A percentile compares a stretch with the other conserved stretches of the same genome.
Conservation (phyloP, 2,797 vertebrate genomes). For the Danio jaintianensis region DNA sequence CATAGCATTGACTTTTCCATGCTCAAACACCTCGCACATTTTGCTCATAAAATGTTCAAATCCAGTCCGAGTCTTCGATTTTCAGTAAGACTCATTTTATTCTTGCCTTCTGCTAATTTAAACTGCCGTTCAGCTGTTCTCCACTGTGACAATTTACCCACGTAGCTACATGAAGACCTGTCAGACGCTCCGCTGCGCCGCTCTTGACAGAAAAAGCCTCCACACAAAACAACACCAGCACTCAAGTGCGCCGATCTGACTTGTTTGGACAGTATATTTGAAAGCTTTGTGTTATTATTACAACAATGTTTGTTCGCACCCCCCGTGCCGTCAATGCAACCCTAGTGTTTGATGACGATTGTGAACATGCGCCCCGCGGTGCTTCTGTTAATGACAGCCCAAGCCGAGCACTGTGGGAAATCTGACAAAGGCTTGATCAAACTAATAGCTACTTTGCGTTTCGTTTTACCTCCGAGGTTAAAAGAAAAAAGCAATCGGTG, state of each 20-base stretch:
- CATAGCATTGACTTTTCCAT: not conserved
- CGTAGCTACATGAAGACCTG: conserved; percentile 33
- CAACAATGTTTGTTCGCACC: conserved; percentile 10
- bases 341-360: conserved; percentile 33
- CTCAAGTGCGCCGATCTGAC: conserved; percentile 12
- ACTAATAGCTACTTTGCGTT: conserved; percentile 57
- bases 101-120: conserved; percentile 25
- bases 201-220: conserved; percentile 19
- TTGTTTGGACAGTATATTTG: conserved; percentile 47
- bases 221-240: conserved; percentile 18
- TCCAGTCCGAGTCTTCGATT: not conserved
- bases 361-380: conserved; percentile 24
- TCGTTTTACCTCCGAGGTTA: conserved; percentile 56
- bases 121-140: conserved; percentile 23
- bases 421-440: conserved; percentile 20
- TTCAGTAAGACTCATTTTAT: conserved; percentile 18
- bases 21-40: not conserved
- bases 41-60: not conserved
- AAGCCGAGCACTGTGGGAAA: conserved; percentile 31
- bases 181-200: conserved; percentile 34
- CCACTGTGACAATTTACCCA: conserved; percentile 26
- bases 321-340: not conserved
- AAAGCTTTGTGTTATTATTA: conserved; percentile 44
- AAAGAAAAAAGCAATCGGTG: conserved; percentile 39
- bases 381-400: conserved; percentile 28